Evolutionary conservation across 2,888 invertebrate genomes (phyloP).

Genomic region (Macrophya annulata): DNA sequence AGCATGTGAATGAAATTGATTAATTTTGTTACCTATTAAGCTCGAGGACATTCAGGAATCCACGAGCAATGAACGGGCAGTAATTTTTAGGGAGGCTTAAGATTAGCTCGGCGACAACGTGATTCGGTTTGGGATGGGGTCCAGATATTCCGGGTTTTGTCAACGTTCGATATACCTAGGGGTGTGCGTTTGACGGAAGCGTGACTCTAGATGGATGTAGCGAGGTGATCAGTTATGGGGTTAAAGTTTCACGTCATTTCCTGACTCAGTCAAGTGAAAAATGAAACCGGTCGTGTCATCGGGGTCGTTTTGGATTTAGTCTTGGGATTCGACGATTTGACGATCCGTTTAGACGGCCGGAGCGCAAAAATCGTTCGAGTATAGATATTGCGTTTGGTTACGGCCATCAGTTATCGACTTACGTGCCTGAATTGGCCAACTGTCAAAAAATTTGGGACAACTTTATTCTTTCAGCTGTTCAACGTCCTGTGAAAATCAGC

Average conservation of each 20-base stretch:
- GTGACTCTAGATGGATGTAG: constrained; percentile 55
- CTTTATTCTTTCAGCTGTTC: constrained; percentile 16
- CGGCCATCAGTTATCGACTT: constrained; percentile 43
- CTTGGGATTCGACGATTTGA: constrained; percentile 23
- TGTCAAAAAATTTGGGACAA: constrained; percentile 45
- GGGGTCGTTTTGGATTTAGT: constrained; percentile 34
- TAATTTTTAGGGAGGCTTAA: constrained; percentile 40
- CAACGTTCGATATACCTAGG: neutral
- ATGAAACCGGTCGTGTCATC: constrained; percentile 61
- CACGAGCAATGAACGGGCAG: constrained; percentile 40
- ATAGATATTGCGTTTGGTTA: constrained; percentile 26
- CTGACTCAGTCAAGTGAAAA: constrained; percentile 64
- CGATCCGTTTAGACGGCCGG: constrained; percentile 29
- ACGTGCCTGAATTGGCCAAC: constrained; percentile 33
- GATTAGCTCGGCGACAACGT: constrained; percentile 17
- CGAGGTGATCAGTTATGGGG: constrained; percentile 63
- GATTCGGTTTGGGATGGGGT: constrained; percentile 26
- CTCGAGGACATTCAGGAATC: neutral
- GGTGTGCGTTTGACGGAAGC: constrained; percentile 49
- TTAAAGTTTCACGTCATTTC: constrained; percentile 68
- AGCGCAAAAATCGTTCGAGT: constrained; percentile 27
- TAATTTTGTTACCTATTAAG: constrained; percentile 18
- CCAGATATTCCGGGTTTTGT: constrained; percentile 34
- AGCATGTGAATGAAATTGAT: constrained; percentile 35
- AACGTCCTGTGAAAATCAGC: constrained; percentile 26